Base-by-base conservation (phyloP, 1,140 invertebrate species). In the Sarcophaga bullata region DNA sequence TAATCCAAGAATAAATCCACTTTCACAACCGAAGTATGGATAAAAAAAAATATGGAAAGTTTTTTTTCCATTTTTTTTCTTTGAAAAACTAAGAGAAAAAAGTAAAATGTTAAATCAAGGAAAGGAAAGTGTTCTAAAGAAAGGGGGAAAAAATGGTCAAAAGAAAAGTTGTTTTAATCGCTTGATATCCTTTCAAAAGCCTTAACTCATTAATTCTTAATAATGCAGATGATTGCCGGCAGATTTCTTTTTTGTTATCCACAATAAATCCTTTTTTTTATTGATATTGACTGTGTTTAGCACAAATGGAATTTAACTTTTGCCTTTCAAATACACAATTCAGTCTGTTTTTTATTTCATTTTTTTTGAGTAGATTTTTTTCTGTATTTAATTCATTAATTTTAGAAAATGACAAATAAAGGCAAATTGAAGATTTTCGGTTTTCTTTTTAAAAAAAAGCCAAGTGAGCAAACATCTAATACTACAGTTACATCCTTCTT, bases 131-230 rank as follows among this genome's bases (percentile, higher is more conserved):
- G 15, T 47, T 17, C n/a, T 48, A 37, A 13, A 76, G 7, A 48
- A 17, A 76, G 7, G 3, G 50, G n/a, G 19, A 78, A 17, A 78
- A 17, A 76, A 76, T n/a, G 8, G 8, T n/a, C 13, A 15, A 6
- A 76, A 76, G 46, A 47, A 76, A 78, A 50, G n/a, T 50, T 78
- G n/a, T 19, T 68, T 68, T 68, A 68, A 68, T 68, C 62, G 62
- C 62, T 68, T 68, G 62, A 68, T 68, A 9, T 17, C 17, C 62
- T 68, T 68, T 68, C n/a, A 19, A 68, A 68, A 68, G 62, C 62
- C n/a, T 19, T 78, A 78, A 78, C 75, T 78, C 75, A 78, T 78
- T 78, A 78, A 78, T 78, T 78, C 75, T 78, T 78, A 48, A 78
- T 78, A 78, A 78, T 78, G 75, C 75, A 78, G 75, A 78, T 78